Conservation (phyloP, 2,888 invertebrate species). For the Tinea pellionella region DNA sequence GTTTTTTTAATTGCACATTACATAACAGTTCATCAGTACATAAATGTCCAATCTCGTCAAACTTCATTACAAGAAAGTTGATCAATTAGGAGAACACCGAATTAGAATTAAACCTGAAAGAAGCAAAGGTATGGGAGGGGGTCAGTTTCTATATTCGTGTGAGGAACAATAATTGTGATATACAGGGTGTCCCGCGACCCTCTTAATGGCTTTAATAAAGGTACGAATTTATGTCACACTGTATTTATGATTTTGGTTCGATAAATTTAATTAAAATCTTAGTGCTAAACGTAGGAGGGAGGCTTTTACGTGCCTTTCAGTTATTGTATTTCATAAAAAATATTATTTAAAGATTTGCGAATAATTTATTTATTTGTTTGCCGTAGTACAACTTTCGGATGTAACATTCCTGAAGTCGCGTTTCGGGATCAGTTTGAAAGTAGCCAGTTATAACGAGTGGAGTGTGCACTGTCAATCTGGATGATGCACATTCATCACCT, state of each 20-base stretch:
- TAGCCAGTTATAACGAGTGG: too few species aligned
- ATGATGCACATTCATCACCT: too few species aligned
- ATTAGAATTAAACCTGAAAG: neutral
- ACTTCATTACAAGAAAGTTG: neutral
- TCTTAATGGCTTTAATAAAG: slow-evolving; percentile 66
- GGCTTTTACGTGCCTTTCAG: neutral
- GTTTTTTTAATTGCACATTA: too few species aligned
- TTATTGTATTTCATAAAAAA: neutral
- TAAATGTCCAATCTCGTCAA: neutral
- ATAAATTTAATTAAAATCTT: slow-evolving; percentile 67
- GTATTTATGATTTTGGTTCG: slow-evolving; percentile 64
- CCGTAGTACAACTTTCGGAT: too few species aligned
- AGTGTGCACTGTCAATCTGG: too few species aligned
- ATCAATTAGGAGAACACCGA: neutral
- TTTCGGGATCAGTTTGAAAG: too few species aligned
- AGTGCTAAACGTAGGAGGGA: slow-evolving; percentile 25
- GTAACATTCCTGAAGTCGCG: too few species aligned
- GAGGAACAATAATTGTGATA: slow-evolving; percentile 55
- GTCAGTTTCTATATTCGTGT: slow-evolving; percentile 33
- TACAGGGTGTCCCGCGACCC: slow-evolving; percentile 39
- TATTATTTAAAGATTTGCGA: too few species aligned
- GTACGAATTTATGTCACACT: slow-evolving; percentile 52
- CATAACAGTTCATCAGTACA: too few species aligned
- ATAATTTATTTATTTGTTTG: too few species aligned
- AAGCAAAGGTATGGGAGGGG: slow-evolving; percentile 4